phyloP scores from a whole-genome alignment of 2,797 vertebrate genomes.

The Lithobates pipiens region DNA sequence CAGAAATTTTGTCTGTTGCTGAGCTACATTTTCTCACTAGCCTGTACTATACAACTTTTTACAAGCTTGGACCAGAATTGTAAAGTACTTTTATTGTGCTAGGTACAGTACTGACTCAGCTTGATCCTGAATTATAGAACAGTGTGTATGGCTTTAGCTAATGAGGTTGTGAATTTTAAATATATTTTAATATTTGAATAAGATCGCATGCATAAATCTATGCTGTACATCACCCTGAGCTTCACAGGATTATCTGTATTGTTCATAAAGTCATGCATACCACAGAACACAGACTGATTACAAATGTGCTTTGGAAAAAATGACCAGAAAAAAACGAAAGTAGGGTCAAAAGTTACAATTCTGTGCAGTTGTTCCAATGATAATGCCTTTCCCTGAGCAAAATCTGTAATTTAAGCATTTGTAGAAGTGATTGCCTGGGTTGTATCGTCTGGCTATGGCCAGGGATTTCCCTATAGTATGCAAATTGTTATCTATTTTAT shows the following conservation, averaged over 20 bases:
- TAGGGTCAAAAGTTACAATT: neutral
- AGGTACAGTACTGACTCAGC: constrained; percentile 8
- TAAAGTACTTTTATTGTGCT: neutral
- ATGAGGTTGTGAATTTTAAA: constrained; percentile 47
- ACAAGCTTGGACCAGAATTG: neutral
- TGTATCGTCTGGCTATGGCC: neutral
- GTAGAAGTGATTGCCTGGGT: neutral
- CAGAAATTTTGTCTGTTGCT: too few species aligned
- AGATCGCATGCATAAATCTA: constrained; percentile 26
- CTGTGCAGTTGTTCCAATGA: neutral
- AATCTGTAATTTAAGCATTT: neutral
- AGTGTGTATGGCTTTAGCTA: constrained; percentile 31
- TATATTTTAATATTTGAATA: constrained; percentile 49
- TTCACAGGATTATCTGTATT: neutral
- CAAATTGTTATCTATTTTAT: neutral
- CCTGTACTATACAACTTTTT: neutral
- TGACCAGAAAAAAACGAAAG: neutral
- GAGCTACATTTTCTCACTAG: too few species aligned
- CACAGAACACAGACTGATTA: neutral
- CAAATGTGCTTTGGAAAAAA: neutral
- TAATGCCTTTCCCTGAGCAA: neutral
- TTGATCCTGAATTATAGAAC: constrained; percentile 41
- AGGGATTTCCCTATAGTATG: neutral
- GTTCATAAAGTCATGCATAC: neutral
- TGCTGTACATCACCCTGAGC: constrained; percentile 18